These are phyloP conservation scores for Pionites leucogaster DNA, from an alignment of 2,113 vertebrate genomes.

Conservation along the genomic window DNA sequence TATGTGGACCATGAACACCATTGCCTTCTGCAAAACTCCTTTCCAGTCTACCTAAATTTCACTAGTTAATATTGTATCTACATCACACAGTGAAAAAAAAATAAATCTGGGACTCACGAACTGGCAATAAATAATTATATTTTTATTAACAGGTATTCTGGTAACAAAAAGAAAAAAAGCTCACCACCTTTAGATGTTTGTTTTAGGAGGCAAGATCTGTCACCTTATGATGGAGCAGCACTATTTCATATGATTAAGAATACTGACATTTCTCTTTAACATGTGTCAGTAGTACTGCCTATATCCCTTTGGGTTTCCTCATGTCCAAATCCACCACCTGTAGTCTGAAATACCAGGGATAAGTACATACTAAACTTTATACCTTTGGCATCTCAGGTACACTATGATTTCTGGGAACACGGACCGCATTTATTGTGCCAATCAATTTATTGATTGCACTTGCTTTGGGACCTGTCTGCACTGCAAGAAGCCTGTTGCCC, in stretches of 20 bases:
- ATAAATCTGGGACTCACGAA: not conserved
- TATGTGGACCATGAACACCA: fast-evolving
- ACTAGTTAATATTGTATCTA: not conserved
- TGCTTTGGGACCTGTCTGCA: not conserved
- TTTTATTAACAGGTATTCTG: not conserved
- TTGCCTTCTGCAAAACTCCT: not conserved
- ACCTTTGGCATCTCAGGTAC: not conserved
- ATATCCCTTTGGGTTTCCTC: not conserved
- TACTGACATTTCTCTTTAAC: not conserved
- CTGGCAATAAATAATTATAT: not conserved
- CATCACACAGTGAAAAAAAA: not conserved
- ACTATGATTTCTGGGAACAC: not conserved
- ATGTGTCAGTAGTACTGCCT: no score
- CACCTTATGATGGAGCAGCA: not conserved
- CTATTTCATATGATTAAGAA: not conserved
- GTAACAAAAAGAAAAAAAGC: not conserved
- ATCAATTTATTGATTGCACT: not conserved
- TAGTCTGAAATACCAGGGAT: not conserved
- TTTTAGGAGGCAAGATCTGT: not conserved
- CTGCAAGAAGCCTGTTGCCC: not conserved
- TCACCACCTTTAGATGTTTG: not conserved
- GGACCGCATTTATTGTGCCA: not conserved
- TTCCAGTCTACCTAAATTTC: not conserved
- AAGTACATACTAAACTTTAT: not conserved
- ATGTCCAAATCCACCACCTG: not conserved